phyloP scores from a whole-genome alignment of 2,113 vertebrate species.

The Cyanoderma ruficeps region DNA sequence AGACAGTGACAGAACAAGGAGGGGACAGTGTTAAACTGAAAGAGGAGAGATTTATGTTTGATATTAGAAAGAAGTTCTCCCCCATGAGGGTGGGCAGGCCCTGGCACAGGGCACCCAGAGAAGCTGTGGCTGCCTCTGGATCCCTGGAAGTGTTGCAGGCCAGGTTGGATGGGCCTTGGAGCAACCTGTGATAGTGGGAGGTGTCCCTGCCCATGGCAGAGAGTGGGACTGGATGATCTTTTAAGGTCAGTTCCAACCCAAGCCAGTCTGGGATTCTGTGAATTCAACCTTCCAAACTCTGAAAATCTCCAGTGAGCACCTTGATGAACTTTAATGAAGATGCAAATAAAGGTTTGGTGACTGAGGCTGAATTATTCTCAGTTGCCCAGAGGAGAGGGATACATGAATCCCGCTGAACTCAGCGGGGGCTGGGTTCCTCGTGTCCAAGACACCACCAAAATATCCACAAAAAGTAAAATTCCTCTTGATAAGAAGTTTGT shows the following conservation, averaged over 20 bases:
- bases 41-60: neutral
- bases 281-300: neutral
- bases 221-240: neutral
- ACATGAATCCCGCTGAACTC: neutral
- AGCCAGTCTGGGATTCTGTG: neutral
- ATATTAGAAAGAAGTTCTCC: neutral
- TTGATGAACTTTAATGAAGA: neutral
- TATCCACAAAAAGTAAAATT: neutral
- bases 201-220: too few relatives aligned
- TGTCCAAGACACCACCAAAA: neutral
- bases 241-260: neutral
- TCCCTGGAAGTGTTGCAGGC: neutral
- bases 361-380: neutral
- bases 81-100: neutral
- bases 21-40: neutral
- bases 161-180: fast-evolving
- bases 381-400: neutral
- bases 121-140: neutral
- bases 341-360: neutral
- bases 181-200: neutral
- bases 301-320: neutral
- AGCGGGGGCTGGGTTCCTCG: neutral
- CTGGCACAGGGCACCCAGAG: neutral
- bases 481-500: neutral
- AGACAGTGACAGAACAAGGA: neutral